phyloP scores from a whole-genome alignment of 2,888 invertebrate species.

The Smittia aterrima region DNA sequence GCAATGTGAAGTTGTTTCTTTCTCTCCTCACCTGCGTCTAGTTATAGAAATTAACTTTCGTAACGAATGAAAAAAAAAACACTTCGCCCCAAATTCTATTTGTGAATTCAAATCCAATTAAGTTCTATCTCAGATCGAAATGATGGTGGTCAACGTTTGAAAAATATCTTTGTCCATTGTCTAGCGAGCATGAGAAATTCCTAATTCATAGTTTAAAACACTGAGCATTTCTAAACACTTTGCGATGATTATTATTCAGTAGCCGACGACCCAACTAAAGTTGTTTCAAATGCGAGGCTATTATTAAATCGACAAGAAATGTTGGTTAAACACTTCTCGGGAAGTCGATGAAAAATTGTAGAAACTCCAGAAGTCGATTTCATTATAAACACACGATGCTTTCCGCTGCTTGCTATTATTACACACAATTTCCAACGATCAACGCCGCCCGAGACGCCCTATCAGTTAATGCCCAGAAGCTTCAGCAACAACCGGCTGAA shows the following conservation, averaged over 20 bases:
- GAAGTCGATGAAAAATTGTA: conserved; percentile 2
- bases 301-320: conserved; percentile 36
- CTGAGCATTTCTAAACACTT: conserved; percentile 35
- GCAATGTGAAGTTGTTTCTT: background rate
- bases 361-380: conserved; percentile 38
- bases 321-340: conserved; percentile 17
- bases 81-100: conserved; percentile 20
- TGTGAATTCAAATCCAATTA: conserved; percentile 34
- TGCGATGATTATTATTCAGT: conserved; percentile 20
- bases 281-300: conserved; percentile 23
- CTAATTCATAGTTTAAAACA: conserved; percentile 32
- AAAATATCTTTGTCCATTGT: background rate
- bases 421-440: conserved; percentile 14
- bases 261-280: background rate
- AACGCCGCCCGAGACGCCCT: conserved; percentile 15
- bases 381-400: conserved; percentile 18
- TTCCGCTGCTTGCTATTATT: conserved; percentile 17
- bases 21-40: background rate
- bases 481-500: conserved; percentile 5
- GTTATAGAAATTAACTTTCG: background rate
- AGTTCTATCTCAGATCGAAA: conserved; percentile 20
- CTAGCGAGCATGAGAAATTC: background rate
- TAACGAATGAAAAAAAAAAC: background rate
- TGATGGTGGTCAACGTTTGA: conserved; percentile 18
- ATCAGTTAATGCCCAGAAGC: conserved; percentile 37